Evolutionary conservation across 2,113 vertebrate genomes (phyloP).

Genomic region (Aleadryas rufinucha): DNA sequence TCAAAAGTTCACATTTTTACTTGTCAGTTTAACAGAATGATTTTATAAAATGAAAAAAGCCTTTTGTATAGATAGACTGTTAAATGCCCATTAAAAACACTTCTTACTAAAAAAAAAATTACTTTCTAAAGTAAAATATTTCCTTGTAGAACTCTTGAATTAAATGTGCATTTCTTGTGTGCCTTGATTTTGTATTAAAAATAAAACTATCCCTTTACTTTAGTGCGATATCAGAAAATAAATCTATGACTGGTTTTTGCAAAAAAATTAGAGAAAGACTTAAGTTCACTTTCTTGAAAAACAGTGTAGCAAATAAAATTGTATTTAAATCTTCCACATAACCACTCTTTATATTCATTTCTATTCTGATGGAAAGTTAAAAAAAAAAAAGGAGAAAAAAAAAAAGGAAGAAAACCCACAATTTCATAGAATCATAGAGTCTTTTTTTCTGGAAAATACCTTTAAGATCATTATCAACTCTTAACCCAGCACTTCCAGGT

Average conservation of each 20-base stretch:
- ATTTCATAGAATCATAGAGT: background rate
- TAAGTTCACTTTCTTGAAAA: background rate
- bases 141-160: background rate
- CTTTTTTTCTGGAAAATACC: background rate
- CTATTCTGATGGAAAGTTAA: background rate
- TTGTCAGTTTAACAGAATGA: rapidly evolving
- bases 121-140: background rate
- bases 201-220: background rate
- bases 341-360: background rate
- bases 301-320: background rate
- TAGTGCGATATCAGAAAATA: background rate
- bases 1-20: background rate
- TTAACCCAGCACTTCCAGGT: background rate
- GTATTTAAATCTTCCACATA: background rate
- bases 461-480: background rate
- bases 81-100: background rate
- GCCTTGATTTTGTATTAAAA: background rate
- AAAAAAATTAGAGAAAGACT: background rate
- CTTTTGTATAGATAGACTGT: rapidly evolving
- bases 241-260: background rate
- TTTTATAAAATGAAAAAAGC: background rate
- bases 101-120: background rate
- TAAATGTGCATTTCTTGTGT: background rate
- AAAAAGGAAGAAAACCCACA: too few relatives aligned
- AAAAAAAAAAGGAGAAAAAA: too few relatives aligned